A percentile compares a stretch with the other conserved stretches of the same genome.
Conservation (phyloP, 2,888 invertebrate species). For the Luperina testacea region DNA sequence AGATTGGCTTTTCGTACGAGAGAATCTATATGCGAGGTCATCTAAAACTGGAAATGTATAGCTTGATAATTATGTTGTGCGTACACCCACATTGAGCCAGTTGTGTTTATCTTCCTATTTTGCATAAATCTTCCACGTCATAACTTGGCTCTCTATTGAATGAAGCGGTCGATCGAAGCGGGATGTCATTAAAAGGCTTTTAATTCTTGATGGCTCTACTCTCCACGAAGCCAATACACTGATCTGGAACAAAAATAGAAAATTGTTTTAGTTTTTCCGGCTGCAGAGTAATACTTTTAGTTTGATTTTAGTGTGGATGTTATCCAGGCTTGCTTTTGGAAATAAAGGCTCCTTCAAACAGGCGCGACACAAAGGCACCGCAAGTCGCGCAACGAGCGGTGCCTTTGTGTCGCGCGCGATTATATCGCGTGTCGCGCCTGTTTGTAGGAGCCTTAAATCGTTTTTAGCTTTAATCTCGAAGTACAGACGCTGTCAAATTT, state of each 20-base stretch:
- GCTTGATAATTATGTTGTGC: no score
- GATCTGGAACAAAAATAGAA: constrained; percentile 83
- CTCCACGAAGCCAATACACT: constrained; percentile 78
- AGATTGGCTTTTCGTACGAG: no score
- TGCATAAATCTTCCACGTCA: neutral
- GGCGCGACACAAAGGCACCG: no score
- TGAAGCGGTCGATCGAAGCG: constrained; percentile 73
- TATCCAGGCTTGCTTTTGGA: neutral
- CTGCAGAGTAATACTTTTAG: neutral
- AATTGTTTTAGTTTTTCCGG: constrained; percentile 66
- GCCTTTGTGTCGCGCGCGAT: no score
- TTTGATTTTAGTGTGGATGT: neutral
- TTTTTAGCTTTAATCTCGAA: neutral
- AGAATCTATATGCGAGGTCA: neutral
- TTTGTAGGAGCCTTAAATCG: no score
- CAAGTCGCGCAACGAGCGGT: no score
- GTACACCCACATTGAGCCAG: neutral
- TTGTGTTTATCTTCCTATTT: neutral
- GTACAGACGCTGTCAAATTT: no score
- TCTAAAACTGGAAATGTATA: neutral
- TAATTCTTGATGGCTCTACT: constrained; percentile 88
- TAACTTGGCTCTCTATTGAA: constrained; percentile 64
- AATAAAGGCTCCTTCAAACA: no score
- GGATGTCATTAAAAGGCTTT: constrained; percentile 89
- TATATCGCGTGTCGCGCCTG: no score